phyloP scores from a whole-genome alignment of 2,797 vertebrate species.

The Hybognathus amarus region DNA sequence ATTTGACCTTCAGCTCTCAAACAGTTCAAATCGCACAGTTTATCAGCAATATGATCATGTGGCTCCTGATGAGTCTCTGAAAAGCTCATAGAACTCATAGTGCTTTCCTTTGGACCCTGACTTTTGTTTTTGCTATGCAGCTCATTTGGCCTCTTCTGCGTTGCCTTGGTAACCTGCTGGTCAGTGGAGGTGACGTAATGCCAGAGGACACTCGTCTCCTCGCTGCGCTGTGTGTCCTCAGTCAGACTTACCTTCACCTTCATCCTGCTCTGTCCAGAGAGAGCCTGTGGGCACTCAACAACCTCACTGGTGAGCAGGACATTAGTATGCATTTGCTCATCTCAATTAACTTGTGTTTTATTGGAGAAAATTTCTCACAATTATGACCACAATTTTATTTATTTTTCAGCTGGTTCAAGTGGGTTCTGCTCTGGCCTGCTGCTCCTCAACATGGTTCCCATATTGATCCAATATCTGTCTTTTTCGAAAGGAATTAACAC shows the following conservation, averaged over 20 bases:
- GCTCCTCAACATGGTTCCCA: conserved; percentile 81
- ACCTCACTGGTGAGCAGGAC: conserved; percentile 86
- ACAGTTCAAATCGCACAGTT: background rate
- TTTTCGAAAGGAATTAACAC: conserved; percentile 81
- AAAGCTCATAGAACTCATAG: background rate
- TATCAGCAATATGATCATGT: background rate
- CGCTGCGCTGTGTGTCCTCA: conserved; percentile 81
- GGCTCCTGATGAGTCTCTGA: background rate
- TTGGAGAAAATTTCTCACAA: background rate
- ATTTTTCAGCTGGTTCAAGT: conserved; percentile 76
- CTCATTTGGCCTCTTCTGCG: conserved; percentile 90
- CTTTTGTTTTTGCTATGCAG: conserved; percentile 67
- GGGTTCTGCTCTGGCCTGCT: conserved; percentile 82
- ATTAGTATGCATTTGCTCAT: background rate
- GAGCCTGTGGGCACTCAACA: conserved; percentile 92
- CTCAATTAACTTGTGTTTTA: background rate
- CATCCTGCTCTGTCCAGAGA: conserved; percentile 84
- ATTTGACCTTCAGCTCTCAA: conserved; percentile 1
- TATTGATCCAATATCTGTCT: conserved; percentile 84
- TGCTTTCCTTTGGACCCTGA: background rate
- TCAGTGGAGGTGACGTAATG: conserved; percentile 64
- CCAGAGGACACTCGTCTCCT: conserved; percentile 76
- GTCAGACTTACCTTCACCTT: conserved; percentile 78
- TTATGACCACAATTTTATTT: background rate
- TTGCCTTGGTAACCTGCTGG: conserved; percentile 87